Evolutionary conservation across 2,113 vertebrate genomes (phyloP), one percentile per base, ranked within the genome.

Genomic region (Grallaria varia): DNA sequence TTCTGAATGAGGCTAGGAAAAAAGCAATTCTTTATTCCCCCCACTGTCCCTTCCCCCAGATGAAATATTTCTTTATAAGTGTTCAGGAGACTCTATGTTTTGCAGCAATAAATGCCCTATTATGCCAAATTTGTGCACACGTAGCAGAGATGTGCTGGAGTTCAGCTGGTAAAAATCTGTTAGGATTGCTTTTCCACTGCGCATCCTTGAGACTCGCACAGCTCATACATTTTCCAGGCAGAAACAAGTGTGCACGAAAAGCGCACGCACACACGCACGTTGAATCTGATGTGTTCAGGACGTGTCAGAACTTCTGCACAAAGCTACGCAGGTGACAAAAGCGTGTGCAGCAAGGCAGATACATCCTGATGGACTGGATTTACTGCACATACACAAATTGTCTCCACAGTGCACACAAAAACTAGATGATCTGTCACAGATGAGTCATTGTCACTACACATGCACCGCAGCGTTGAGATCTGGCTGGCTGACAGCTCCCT

Each of bases 381-480:
- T 78, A 47, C 80, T 59, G 50, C 47, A 47, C 47, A 14, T 24
- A 52, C 35, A 78, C 33, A 75, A 64, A 87, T 49, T 71, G 21
- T 81, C 93, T 89, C 83, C 50, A 39, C 2, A 7, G 76, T 23
- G 33, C 44, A 80, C 1, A 11, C 31, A 81, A 68, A 67, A 81
- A 16, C 56, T 19, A 5, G 50, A 81, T 84, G 60, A 90, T 92
- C 91, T 92, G 86, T 84, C 93, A 89, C 76, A 92, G 72, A 75
- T 84, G 89, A 95, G 76, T 60, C 83, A 95, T 78, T 95, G 89
- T 63, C 83, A 63, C 59, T 92, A 84, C 94, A 78, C n/a, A 50
- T 71, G 60, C 83, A 56, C 80, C 25, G 89, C 9, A 2, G 80
- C 2, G 19, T 9, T 87, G 76, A 56, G 73, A 62, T 71, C 68